Evolutionary conservation across 2,113 vertebrate species (phyloP).

Genomic region (Silurus glanis): DNA sequence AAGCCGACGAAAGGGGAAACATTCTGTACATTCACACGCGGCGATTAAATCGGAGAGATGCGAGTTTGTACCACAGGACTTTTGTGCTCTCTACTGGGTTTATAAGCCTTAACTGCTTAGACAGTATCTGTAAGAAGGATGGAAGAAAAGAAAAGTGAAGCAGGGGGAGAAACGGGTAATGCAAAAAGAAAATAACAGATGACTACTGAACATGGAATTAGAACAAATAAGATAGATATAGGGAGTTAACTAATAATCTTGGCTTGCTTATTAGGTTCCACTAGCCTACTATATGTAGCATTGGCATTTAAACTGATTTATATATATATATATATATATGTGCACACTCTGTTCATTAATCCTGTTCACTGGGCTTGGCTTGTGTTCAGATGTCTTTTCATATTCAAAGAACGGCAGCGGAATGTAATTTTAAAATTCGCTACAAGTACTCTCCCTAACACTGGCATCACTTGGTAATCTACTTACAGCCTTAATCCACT

Average conservation of each 20-base stretch:
- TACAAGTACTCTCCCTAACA: slow-evolving; percentile 31
- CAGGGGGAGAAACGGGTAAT: not conserved
- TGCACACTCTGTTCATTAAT: slow-evolving; percentile 25
- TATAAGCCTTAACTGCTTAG: not conserved
- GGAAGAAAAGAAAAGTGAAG: not conserved
- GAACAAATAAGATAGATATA: slow-evolving; percentile 5
- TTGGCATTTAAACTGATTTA: not conserved
- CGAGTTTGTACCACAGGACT: not conserved
- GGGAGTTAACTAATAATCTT: slow-evolving; percentile 16
- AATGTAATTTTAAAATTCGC: slow-evolving; percentile 31
- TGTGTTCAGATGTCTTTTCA: slow-evolving; percentile 20
- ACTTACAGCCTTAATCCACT: slow-evolving; percentile 33
- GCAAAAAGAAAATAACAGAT: slow-evolving; percentile 4
- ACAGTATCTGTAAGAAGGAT: no score
- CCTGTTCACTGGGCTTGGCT: slow-evolving; percentile 17
- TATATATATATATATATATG: not conserved
- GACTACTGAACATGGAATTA: not conserved
- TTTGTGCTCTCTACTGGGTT: not conserved
- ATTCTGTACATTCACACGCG: not conserved
- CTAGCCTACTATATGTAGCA: not conserved
- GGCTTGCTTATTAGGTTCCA: slow-evolving; percentile 16
- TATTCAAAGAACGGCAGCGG: not conserved
- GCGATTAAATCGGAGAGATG: not conserved
- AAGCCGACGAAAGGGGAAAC: not conserved
- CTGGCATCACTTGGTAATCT: slow-evolving; percentile 19